These are phyloP conservation scores for Tinea semifulvella DNA, from an alignment of 2,888 invertebrate genomes.

Conservation along the genomic window DNA sequence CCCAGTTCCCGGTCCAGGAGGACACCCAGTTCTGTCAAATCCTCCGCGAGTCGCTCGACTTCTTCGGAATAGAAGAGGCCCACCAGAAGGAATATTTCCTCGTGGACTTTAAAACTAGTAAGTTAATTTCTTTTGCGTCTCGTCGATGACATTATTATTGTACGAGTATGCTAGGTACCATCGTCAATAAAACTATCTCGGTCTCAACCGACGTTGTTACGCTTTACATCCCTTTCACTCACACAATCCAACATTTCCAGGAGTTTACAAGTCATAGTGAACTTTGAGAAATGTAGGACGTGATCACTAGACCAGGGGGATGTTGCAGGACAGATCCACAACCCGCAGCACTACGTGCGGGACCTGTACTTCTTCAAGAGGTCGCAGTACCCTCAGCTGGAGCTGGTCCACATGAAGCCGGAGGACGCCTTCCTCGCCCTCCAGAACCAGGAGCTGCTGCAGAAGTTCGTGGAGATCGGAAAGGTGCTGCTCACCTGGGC, in stretches of 20 bases:
- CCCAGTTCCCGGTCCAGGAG: conserved; percentile 98
- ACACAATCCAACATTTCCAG: conserved; percentile 1
- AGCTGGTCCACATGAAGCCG: conserved; percentile 91
- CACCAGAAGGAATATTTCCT: conserved; percentile 91
- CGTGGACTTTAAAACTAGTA: conserved; percentile 98
- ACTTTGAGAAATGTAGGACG: too few relatives aligned
- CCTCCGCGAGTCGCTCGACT: conserved; percentile 94
- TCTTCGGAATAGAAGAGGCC: conserved; percentile 94
- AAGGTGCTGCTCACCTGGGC: conserved; percentile 94
- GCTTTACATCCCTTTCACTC: too few relatives aligned
- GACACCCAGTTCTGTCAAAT: conserved; percentile 96
- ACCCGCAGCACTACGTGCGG: conserved; percentile 93
- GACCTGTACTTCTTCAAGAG: conserved; percentile 96
- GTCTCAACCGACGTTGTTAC: too few relatives aligned
- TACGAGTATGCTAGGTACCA: too few relatives aligned
- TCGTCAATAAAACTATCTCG: too few relatives aligned
- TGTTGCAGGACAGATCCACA: conserved; percentile 93
- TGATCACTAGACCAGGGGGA: too few relatives aligned
- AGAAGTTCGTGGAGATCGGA: conserved; percentile 97
- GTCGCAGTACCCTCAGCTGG: conserved; percentile 97
- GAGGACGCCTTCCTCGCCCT: conserved; percentile 90
- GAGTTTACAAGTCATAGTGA: too few relatives aligned
- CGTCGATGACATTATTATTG: too few relatives aligned
- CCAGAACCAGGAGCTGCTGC: conserved; percentile 88
- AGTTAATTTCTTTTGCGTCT: too few relatives aligned